Base-by-base conservation (phyloP, 2,888 invertebrate species). In the Drosophila lutescens region DNA sequence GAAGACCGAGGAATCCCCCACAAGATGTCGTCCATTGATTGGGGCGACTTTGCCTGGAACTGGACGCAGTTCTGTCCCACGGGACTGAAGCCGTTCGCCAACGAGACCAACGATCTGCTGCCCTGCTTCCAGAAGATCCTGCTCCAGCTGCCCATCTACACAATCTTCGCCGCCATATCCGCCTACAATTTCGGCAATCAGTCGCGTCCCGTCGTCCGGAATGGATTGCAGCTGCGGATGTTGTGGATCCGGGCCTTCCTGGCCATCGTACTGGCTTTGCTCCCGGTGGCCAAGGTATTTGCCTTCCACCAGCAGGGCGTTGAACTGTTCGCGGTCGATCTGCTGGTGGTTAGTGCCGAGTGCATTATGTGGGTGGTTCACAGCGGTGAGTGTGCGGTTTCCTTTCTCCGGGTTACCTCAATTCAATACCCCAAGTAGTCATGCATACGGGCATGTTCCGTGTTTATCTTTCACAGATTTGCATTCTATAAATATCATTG, bases 81-180 rank as follows among this genome's bases (percentile, higher is more conserved):
- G 30, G 96, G 96, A 32, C 92, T 97, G 56, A 93, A 93, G 69
- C 94, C 96, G 26, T 96, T 97, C 94, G 94, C 95, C 85, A 93
- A 94, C 10, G 92, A 93, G 15, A 93, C 94, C 38, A 95, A 95
- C 88, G 97, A 97, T 92, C 94, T 98, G 83, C 95, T 96, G 61
- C 93, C 95, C 65, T 98, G 98, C 91, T 98, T 98, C 90, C 97
- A 97, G 91, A 95, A 96, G 91, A 92, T 97, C 55, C 95, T 95
- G 88, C 93, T 98, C 38, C 95, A 96, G 91, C 94, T 96, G 80
- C 97, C 98, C 15, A 91, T 95, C 46, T 94, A 95, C 85, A 93
- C 94, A 50, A 86, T 97, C 38, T 93, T 98, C 78, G 96, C 97
- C 4, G 93, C 95, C 15, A 91, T 94, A 49, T 98, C 98, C n/a